A percentile compares a stretch with the other conserved stretches of the same genome.
Evolutionary conservation across 2,888 invertebrate species (phyloP).

Genomic region (Coelopa pilipes): DNA sequence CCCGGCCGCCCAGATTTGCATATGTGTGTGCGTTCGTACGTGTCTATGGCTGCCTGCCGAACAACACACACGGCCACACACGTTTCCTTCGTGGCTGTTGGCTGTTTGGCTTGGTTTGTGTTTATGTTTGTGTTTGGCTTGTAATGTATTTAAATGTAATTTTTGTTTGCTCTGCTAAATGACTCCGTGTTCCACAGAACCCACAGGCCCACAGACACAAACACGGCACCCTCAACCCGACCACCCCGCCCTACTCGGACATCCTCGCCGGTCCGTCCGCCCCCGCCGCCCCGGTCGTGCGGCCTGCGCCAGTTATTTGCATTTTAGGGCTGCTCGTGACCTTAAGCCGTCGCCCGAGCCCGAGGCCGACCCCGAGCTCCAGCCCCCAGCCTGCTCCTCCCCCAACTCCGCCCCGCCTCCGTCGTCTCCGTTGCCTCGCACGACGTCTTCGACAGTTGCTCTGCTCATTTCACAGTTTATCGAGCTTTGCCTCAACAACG

Average conservation of each 20-base stretch:
- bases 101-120: no score
- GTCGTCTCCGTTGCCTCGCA: no score
- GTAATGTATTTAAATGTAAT: constrained; percentile 5
- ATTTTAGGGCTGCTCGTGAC: neutral
- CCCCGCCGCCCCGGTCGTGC: neutral
- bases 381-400: no score
- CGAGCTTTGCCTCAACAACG: neutral
- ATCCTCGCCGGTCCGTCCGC: no score
- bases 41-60: no score
- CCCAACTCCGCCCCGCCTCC: no score
- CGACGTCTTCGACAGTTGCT: neutral
- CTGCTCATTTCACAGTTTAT: neutral
- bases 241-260: neutral
- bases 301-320: neutral
- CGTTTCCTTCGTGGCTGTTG: no score
- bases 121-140: neutral
- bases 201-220: neutral
- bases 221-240: neutral
- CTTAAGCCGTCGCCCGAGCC: neutral
- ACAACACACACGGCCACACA: no score
- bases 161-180: constrained; percentile 4
- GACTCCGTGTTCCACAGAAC: neutral
- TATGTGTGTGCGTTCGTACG: no score
- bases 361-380: neutral
- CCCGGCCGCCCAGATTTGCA: no score